phyloP scores from a whole-genome alignment of 1,140 invertebrate species.

The Helicorthomorpha holstii region DNA sequence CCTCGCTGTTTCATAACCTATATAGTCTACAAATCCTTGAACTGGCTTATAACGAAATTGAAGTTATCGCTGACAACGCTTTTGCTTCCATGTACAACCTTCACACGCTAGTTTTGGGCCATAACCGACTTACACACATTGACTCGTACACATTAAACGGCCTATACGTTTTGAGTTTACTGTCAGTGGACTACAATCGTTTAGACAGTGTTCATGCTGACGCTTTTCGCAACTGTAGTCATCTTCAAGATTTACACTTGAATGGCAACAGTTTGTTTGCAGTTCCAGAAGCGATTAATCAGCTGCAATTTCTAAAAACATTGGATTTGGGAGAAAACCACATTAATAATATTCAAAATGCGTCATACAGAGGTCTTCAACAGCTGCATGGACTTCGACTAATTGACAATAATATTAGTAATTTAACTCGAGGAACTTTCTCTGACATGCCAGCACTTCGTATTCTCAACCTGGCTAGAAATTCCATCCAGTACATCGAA shows the following conservation, averaged over 20 bases:
- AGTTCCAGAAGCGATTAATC: conserved; percentile 53
- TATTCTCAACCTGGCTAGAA: conserved; percentile 73
- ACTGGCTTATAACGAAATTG: conserved; percentile 56
- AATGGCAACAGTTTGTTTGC: conserved; percentile 55
- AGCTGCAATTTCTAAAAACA: conserved; percentile 53
- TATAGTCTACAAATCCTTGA: conserved; percentile 67
- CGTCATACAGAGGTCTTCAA: conserved; percentile 60
- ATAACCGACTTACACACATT: conserved; percentile 56
- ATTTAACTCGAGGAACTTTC: conserved; percentile 63
- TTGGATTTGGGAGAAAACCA: conserved; percentile 65
- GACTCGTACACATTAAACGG: conserved; percentile 60
- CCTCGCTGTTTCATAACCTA: conserved; percentile 59
- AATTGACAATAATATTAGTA: conserved; percentile 72
- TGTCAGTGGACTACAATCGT: conserved; percentile 62
- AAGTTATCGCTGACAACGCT: conserved; percentile 56
- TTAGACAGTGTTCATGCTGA: conserved; percentile 55
- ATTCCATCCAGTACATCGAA: conserved; percentile 60
- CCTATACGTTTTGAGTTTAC: conserved; percentile 51
- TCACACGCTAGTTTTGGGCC: conserved; percentile 57
- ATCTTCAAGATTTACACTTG: conserved; percentile 60
- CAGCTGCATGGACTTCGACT: conserved; percentile 62
- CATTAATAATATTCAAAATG: conserved; percentile 52
- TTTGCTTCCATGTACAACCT: conserved; percentile 68
- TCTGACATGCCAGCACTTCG: conserved; percentile 60
- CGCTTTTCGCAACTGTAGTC: conserved; percentile 62